Evolutionary conservation across 2,888 invertebrate genomes (phyloP).

Genomic region (Caradrina kadenii): DNA sequence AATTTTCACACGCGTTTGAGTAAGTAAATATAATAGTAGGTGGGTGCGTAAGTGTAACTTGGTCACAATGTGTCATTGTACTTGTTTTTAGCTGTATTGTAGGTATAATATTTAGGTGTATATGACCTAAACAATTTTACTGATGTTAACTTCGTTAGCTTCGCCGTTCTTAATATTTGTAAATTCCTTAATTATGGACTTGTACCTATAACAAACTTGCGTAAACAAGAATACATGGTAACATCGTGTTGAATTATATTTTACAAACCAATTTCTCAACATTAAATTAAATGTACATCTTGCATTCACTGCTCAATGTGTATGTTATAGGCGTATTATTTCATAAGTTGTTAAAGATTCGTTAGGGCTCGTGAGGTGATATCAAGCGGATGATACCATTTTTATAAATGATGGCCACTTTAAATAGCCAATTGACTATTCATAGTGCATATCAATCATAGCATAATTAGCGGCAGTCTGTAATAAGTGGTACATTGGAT

Average conservation of each 20-base stretch:
- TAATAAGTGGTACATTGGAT: conserved; percentile 41
- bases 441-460: conserved; percentile 31
- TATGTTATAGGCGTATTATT: conserved; percentile 19
- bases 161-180: background rate
- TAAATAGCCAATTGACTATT: conserved; percentile 19
- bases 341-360: conserved; percentile 10
- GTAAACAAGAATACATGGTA: background rate
- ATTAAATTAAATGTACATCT: background rate
- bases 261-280: conserved; percentile 15
- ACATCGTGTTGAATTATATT: background rate
- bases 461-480: conserved; percentile 16
- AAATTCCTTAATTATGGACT: conserved; percentile 1
- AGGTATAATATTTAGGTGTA: background rate
- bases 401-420: conserved; percentile 9
- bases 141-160: conserved; percentile 13
- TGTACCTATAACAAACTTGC: background rate
- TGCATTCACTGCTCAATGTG: background rate
- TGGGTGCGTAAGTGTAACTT: background rate
- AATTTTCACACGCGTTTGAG: conserved; percentile 35
- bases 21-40: background rate
- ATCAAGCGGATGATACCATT: conserved; percentile 26
- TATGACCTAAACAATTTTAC: conserved; percentile 4
- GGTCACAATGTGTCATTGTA: conserved; percentile 20
- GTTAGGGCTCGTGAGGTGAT: conserved; percentile 7
- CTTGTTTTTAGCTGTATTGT: conserved; percentile 20